Evolutionary conservation across 2,888 invertebrate species (phyloP).

Genomic region (Piscicola geometra): DNA sequence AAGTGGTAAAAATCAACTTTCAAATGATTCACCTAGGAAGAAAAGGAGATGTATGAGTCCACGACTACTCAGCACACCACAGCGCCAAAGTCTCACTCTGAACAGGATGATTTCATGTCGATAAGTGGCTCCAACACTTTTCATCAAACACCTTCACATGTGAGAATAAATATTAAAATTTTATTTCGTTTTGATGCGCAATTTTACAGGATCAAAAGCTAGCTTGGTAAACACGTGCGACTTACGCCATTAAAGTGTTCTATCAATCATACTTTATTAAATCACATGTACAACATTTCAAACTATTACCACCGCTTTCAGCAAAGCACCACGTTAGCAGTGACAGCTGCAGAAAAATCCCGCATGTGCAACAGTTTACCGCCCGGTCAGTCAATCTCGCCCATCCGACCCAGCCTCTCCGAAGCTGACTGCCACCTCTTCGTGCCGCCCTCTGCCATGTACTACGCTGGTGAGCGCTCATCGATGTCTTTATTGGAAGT

Average conservation of each 20-base stretch:
- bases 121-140: not conserved
- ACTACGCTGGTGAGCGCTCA: not conserved
- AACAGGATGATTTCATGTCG: conserved; percentile 13
- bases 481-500: too few species aligned
- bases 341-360: not conserved
- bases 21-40: not conserved
- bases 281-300: too few species aligned
- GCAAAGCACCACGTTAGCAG: conserved; percentile 8
- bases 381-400: conserved; percentile 32
- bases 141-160: not conserved
- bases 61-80: not conserved
- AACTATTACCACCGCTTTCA: too few species aligned
- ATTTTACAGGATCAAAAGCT: too few species aligned
- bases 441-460: conserved; percentile 25
- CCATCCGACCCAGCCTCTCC: conserved; percentile 37
- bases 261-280: too few species aligned
- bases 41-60: not conserved
- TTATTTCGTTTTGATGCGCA: too few species aligned
- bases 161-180: too few species aligned
- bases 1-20: not conserved
- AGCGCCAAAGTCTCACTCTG: not conserved
- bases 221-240: too few species aligned
- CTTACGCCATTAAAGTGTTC: too few species aligned
- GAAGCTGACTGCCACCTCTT: conserved; percentile 36
- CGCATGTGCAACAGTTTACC: conserved; percentile 37